Base-by-base conservation (phyloP, 2,888 invertebrate genomes). In the Acanthococcus lagerstroemiae region DNA sequence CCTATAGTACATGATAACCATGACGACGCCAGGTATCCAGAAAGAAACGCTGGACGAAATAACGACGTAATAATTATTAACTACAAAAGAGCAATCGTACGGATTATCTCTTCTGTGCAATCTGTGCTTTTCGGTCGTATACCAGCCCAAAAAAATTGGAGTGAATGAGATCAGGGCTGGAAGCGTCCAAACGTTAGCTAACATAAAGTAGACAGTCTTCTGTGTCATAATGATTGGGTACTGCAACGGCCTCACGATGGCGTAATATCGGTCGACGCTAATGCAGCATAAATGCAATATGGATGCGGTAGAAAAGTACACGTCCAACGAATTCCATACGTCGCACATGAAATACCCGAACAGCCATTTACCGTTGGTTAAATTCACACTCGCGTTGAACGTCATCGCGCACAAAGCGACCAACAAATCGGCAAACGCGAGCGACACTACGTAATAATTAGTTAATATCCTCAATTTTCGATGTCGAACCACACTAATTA, bases 211-310 rank as follows among this genome's bases (percentile, higher is more conserved):
- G 2, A 87, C 87, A 4, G 88, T 87, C 71, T 83, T 81, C 73
- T 87, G 85, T 0, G 93, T 93, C 90, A 95, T 94, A 66, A 89
- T 91, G 46, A 89, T 84, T 12, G 93, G 91, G 76, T 95, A 95
- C 75, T 93, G 90, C 69, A 95, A 79, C 2, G 94, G 95, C 71
- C 91, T 84, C 67, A 93, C 91, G 70, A 95, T 94, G 60, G 92
- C 92, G 76, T 90, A 91, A 75, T 88, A 90, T 70, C 95, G 82
- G 75, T 95, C 95, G 65, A 95, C 91, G 71, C 90, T 90, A 76
- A 95, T 95, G 77, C 94, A 95, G 75, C 94, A 95, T 61, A 95
- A 80, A 76, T 95, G 94, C 56, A 95, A 82, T 68, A 95, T 93
- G 69, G 91, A 92, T 5, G 92, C 93, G 60, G 87, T 93, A 71